phyloP scores from a whole-genome alignment of 2,888 invertebrate species.

The Galerucella pusilla region DNA sequence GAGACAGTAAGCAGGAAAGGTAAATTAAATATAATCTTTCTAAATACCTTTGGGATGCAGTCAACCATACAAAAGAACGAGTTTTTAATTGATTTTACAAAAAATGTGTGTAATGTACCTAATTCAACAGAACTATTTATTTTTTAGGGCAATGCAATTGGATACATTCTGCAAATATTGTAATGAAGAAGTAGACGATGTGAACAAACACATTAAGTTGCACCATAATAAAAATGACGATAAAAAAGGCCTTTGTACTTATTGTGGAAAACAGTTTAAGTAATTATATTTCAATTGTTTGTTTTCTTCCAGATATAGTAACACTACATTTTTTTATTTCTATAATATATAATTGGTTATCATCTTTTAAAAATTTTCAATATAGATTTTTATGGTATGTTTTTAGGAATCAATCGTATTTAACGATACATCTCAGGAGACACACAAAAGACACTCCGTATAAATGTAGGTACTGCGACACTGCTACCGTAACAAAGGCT shows the following conservation, averaged over 20 bases:
- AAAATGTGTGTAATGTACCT: not conserved
- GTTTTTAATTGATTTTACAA: not conserved
- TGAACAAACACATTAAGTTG: constrained; percentile 41
- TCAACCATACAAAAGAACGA: not conserved
- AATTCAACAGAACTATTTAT: not conserved
- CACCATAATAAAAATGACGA: constrained; percentile 37
- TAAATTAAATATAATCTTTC: not conserved
- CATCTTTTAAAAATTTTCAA: not conserved
- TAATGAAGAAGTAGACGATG: constrained; percentile 49
- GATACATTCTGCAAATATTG: constrained; percentile 51
- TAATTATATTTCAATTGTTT: constrained; percentile 39
- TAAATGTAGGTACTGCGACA: constrained; percentile 56
- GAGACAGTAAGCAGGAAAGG: not conserved
- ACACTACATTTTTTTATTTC: too few relatives aligned
- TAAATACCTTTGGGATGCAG: not conserved
- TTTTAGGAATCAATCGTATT: constrained; percentile 43
- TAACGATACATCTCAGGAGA: constrained; percentile 55
- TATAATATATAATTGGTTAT: too few relatives aligned
- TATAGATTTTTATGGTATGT: not conserved
- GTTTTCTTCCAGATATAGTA: not conserved
- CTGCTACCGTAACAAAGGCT: constrained; percentile 52
- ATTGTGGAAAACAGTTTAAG: constrained; percentile 58
- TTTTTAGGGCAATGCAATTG: constrained; percentile 32
- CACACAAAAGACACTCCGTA: constrained; percentile 60
- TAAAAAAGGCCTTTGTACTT: constrained; percentile 50